phyloP scores from a whole-genome alignment of 30 jellyfish, hydroid and myxozoan species.

The Pelagia noctiluca region DNA sequence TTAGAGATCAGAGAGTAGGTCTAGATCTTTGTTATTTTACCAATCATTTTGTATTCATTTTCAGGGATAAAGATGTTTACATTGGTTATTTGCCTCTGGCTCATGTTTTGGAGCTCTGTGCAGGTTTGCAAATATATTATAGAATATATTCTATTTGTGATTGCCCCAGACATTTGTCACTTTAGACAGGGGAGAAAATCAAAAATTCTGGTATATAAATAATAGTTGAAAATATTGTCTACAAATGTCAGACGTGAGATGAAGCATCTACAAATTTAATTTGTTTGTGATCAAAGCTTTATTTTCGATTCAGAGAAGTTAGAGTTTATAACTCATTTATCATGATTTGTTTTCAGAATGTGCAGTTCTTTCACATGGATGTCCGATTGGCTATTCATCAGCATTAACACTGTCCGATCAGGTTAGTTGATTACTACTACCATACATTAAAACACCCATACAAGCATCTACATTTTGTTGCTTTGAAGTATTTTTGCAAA shows the following conservation, averaged over 20 bases:
- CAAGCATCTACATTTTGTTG: too few species aligned
- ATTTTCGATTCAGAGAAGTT: not conserved
- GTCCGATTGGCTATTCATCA: constrained; percentile 86
- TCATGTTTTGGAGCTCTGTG: constrained; percentile 86
- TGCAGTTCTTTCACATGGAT: constrained; percentile 71
- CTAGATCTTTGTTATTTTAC: not conserved
- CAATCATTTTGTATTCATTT: not conserved
- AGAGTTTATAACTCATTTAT: not conserved
- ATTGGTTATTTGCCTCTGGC: constrained; percentile 96
- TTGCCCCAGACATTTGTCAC: too few species aligned
- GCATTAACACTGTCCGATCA: constrained; percentile 95
- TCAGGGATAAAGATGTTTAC: constrained; percentile 79
- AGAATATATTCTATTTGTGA: not conserved
- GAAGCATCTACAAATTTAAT: too few species aligned
- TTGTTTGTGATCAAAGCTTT: too few species aligned
- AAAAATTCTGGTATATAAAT: too few species aligned
- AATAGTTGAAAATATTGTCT: too few species aligned
- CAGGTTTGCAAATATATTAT: constrained; percentile 44
- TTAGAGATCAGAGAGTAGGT: not conserved
- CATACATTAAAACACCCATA: too few species aligned
- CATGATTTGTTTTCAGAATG: constrained; percentile 56
- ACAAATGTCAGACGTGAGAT: too few species aligned
- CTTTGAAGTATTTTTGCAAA: too few species aligned
- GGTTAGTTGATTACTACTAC: constrained; percentile 31
- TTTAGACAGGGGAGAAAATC: too few species aligned